Conservation (phyloP, 2,113 vertebrate species). For the Cercocebus atys region DNA sequence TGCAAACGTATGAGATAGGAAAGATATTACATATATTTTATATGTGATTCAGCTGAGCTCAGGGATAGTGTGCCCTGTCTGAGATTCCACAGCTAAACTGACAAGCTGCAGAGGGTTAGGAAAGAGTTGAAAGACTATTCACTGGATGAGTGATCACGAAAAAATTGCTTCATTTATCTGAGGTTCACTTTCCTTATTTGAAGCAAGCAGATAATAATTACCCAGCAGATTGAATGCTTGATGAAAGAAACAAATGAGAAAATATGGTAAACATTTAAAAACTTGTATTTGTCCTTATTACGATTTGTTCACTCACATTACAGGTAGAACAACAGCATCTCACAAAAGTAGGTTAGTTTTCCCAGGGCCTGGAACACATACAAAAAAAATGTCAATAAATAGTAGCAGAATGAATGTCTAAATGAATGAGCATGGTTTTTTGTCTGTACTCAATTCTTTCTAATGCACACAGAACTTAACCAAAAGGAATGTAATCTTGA, state of each 20-base stretch:
- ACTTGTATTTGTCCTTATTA: neutral
- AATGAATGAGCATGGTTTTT: neutral
- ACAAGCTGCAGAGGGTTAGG: neutral
- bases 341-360: neutral
- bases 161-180: neutral
- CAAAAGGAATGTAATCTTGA: neutral
- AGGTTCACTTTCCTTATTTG: slow-evolving; percentile 9
- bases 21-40: neutral
- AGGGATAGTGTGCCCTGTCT: neutral
- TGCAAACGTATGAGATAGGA: neutral
- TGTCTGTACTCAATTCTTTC: neutral
- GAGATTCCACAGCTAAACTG: neutral
- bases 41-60: neutral
- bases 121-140: neutral
- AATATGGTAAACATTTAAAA: neutral
- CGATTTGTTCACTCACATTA: neutral
- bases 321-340: neutral
- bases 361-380: neutral
- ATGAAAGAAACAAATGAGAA: neutral
- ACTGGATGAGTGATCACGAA: neutral
- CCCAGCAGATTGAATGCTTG: neutral
- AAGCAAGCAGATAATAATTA: neutral
- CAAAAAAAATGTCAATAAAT: neutral
- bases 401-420: neutral
- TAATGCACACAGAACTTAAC: neutral